Evolutionary conservation across 2,888 invertebrate species (phyloP), one percentile per base, ranked within the genome.

Genomic region (Vanessa cardui): DNA sequence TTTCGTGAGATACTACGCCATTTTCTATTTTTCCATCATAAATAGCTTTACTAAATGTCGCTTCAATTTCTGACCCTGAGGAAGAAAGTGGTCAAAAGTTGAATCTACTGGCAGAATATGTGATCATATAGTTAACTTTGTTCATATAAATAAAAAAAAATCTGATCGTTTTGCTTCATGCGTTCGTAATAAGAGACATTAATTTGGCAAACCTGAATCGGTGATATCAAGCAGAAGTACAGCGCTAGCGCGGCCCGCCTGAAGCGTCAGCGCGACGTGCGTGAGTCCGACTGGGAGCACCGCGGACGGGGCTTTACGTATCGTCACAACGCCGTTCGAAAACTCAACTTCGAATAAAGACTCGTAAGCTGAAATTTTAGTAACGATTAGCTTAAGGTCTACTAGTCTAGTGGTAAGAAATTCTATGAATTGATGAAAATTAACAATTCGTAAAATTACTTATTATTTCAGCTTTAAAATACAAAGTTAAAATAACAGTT

Each of bases 11-110:
- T 2, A 89, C 77, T 12, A 70, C 70, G 58, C 73, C 73, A 7
- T 71, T 71, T 70, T 80, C 76, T 47, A 88, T 64, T 18, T 77
- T 67, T 71, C 91, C 91, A 67, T 76, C 77, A 65, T 83, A 90
- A 0, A 89, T 70, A 65, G 86, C 75, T 74, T 82, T 85, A 2
- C 83, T 83, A 69, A 91, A 91, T 15, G 69, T 75, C 16, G 74
- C 54, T 7, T 69, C 71, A 0, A 16, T 26, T 31, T 61, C 56
- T 45, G 69, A 61, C 12, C 12, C 66, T 70, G 58, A 47, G 46
- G 6, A 9, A 26, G 4, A 26, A 26, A 2, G 2, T 3, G 4
- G 26, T 26, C 26, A 26, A 26, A 26, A 26, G 4, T 26, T 26
- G 26, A 26, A 26, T 3, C 26, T 3, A 3, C 4, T 2, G 26